Evolutionary conservation across 2,797 vertebrate species (phyloP), one percentile per base, ranked within the genome.

Genomic region (Anguilla obscura): DNA sequence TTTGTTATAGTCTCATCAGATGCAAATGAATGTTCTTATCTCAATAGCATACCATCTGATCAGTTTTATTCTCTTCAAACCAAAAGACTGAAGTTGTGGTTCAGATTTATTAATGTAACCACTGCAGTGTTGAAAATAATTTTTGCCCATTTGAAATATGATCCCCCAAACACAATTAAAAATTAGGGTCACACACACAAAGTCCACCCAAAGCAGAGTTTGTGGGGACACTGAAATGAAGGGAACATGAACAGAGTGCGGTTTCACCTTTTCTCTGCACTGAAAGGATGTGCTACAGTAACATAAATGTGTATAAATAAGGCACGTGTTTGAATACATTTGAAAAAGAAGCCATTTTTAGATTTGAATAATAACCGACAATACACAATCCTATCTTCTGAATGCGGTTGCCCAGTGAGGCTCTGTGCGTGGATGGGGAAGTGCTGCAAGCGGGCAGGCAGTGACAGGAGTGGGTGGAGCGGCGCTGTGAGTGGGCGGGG

Each of bases 1-100:
- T 48, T 24, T 18, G 50, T 87, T 63, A 86, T 14, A 7, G 5
- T 27, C 54, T 86, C n/a, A 54, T 86, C 24, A 12, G 84, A 85
- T 85, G 5, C 16, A 16, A 40, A 80, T 1, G 0, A 80, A 80
- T 80, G 36, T 82, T 45, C 50, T 33, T 18, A 79, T 82, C n/a
- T 82, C 40, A 82, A n/a, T 9, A 9, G 45, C 45, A 82, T n/a
- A 21, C 40, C 40, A 82, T 21, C 79, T 10, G 45, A n/a, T 45
- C 45, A 45, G 9, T 82, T 82, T 24, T 45, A 79, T 82, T 21
- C 21, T 50, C 40, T 50, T 48, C 16, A 50, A 48, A 45, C 12
- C 33, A 48, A 50, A 50, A n/a, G 14, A 45, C 8, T 45, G 0
- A 48, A 45, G 5, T 21, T 79, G 30, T 33, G 12, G 4, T 79